Percentiles rank a stretch among this genome's conserved stretches.
phyloP scores from a whole-genome alignment of 2,113 vertebrate genomes.

The Arvicanthis niloticus region DNA sequence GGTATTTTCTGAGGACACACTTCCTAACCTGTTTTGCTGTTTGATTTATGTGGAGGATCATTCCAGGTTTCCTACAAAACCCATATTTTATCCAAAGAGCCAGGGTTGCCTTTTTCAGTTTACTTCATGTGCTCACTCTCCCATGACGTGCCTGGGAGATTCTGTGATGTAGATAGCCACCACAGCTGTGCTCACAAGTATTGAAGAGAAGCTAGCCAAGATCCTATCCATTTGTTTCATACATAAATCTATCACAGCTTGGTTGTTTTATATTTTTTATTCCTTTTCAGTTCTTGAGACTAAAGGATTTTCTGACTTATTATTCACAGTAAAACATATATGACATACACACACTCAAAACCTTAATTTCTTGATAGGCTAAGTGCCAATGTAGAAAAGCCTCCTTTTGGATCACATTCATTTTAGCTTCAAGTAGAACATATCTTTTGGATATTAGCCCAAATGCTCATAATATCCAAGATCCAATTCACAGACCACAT shows the following conservation, averaged over 20 bases:
- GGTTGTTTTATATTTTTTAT: background rate
- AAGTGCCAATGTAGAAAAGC: background rate
- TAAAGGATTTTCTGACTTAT: background rate
- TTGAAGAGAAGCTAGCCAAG: background rate
- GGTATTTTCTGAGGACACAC: background rate
- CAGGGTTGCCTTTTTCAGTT: background rate
- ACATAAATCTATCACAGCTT: background rate
- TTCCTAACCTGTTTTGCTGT: background rate
- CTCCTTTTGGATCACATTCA: background rate
- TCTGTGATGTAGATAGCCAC: background rate
- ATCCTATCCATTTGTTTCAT: background rate
- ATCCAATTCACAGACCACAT: too few species aligned
- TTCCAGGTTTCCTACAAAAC: background rate
- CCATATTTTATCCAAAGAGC: background rate
- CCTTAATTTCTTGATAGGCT: background rate
- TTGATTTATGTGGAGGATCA: background rate
- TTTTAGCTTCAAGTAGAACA: slow-evolving; percentile 14
- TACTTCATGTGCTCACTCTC: background rate
- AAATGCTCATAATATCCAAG: too few species aligned
- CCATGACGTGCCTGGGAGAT: background rate
- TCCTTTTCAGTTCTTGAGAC: background rate
- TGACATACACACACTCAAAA: background rate
- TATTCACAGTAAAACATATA: background rate
- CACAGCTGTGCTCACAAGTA: background rate
- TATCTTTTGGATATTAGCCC: background rate